These are phyloP conservation scores for Sussaba pulchella DNA, from an alignment of 2,888 invertebrate species.

Conservation along the genomic window DNA sequence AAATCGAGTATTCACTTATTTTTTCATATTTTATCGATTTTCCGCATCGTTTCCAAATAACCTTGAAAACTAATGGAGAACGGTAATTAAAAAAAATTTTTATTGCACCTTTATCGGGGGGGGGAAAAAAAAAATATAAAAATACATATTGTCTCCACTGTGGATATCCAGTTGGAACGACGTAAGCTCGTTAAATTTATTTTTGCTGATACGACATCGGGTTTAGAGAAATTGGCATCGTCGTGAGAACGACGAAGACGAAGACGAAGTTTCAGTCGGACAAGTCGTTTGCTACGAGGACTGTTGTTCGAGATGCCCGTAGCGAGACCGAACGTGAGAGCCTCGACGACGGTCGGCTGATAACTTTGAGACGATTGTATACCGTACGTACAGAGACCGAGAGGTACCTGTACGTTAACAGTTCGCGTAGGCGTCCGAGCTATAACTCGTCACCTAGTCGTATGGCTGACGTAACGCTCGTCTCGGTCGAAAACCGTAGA, in stretches of 20 bases:
- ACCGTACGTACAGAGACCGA: neutral
- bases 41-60: too few relatives aligned
- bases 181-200: neutral
- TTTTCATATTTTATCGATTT: too few relatives aligned
- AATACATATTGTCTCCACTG: neutral
- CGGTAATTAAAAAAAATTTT: too few relatives aligned
- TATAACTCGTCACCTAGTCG: slow-evolving; percentile 8
- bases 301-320: slow-evolving; percentile 14
- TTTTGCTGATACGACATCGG: neutral
- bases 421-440: slow-evolving; percentile 29
- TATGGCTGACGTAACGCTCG: slow-evolving; percentile 42
- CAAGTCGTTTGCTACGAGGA: neutral
- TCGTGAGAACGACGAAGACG: slow-evolving; percentile 6
- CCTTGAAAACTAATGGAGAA: too few relatives aligned
- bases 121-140: neutral
- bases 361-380: slow-evolving; percentile 32
- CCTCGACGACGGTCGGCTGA: slow-evolving; percentile 28
- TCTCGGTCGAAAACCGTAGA: neutral
- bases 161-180: too few relatives aligned
- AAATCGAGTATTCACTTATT: too few relatives aligned
- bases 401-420: slow-evolving; percentile 35
- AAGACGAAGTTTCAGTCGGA: neutral
- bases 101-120: too few relatives aligned
- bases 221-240: neutral
- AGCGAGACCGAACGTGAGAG: slow-evolving; percentile 8